Base-by-base conservation (phyloP, 2,888 invertebrate genomes). In the Pristionchus fissidentatus region DNA sequence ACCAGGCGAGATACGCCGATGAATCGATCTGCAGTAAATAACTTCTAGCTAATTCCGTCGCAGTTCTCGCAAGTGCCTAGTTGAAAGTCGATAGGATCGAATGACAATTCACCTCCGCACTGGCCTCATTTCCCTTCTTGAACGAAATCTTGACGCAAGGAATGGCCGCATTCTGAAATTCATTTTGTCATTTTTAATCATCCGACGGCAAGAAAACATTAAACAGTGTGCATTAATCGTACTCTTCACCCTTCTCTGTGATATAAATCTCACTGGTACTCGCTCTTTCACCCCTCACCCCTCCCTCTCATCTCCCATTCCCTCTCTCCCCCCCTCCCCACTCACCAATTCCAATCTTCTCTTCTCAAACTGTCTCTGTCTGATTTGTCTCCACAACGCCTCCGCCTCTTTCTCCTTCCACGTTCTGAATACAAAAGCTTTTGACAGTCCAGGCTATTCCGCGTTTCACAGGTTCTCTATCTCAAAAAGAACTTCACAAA, bases 1-100 rank as follows among this genome's bases (percentile, higher is more conserved):
- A 87, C 89, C 89, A 89, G 13, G 85, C 82, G 38, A 86, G 15
- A 46, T 38, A 70, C 15, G 43, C 49, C 8, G 70, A 41, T 10
- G 41, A 38, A 35, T 83, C 73, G 60, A 73, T 43, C 73, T 79
- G 29, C 1, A 57, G 32, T 26, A 57, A 13, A 43, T 70, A n/a
- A n/a, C n/a, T n/a, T n/a, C n/a, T n/a, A n/a, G n/a, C n/a, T n/a
- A n/a, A n/a, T n/a, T n/a, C n/a, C n/a, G n/a, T n/a, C n/a, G n/a
- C n/a, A n/a, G n/a, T n/a, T n/a, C n/a, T n/a, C n/a, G n/a, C n/a
- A n/a, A n/a, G n/a, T n/a, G n/a, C n/a, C n/a, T n/a, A n/a, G n/a
- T n/a, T n/a, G n/a, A n/a, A n/a, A n/a, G n/a, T n/a, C n/a, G n/a
- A n/a, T n/a, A n/a, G n/a, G n/a, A n/a, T n/a, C n/a, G n/a, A n/a